Evolutionary conservation across 37 sponge, comb jelly and placozoan genomes (phyloP).

Genomic region (Spongia lamella): DNA sequence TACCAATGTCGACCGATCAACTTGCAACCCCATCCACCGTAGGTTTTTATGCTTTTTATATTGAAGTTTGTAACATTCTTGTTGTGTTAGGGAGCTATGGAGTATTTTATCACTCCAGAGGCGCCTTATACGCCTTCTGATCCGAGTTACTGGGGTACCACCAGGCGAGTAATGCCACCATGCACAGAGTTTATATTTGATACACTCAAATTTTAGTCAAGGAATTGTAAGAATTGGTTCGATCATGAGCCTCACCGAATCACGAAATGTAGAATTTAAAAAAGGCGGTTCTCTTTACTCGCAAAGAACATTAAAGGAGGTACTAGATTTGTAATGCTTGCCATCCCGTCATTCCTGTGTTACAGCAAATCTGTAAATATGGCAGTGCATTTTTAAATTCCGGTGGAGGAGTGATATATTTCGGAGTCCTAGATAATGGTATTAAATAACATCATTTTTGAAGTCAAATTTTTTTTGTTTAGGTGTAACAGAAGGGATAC

Average conservation of each 20-base stretch:
- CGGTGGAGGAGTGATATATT: constrained; percentile 45
- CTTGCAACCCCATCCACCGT: too few species aligned
- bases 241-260: constrained; percentile 29
- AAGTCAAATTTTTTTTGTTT: too few species aligned
- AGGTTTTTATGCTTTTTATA: too few species aligned
- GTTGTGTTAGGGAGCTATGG: neutral
- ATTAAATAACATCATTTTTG: too few species aligned
- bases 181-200: too few species aligned
- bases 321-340: neutral
- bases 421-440: constrained; percentile 66
- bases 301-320: constrained; percentile 7
- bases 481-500: too few species aligned
- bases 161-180: too few species aligned
- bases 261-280: constrained; percentile 57
- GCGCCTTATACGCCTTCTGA: constrained; percentile 22
- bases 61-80: too few species aligned
- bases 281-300: constrained; percentile 46
- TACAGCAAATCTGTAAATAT: constrained; percentile 49
- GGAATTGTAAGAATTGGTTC: constrained; percentile 24
- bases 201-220: too few species aligned
- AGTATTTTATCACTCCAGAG: constrained; percentile 45
- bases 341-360: neutral
- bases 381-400: constrained; percentile 68
- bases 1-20: too few species aligned
- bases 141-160: constrained; percentile 3